A percentile compares a stretch with the other conserved stretches of the same genome.
Evolutionary conservation across 2,888 invertebrate genomes (phyloP).

Genomic region (Stegophylla sp.): DNA sequence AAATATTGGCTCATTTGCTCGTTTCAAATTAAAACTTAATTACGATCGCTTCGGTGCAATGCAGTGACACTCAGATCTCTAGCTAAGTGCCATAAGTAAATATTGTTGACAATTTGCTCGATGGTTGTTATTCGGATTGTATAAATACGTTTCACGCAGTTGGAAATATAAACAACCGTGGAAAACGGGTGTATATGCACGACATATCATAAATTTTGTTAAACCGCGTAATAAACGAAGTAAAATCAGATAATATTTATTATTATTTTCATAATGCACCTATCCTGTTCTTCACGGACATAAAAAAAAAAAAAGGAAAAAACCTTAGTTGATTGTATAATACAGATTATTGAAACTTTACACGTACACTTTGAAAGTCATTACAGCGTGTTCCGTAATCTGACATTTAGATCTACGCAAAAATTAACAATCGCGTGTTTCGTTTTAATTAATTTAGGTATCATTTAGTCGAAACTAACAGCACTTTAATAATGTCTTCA

Average conservation of each 20-base stretch:
- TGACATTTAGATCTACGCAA: slow-evolving; percentile 16
- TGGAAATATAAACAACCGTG: background rate
- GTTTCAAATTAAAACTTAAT: too few species aligned
- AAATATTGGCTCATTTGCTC: too few species aligned
- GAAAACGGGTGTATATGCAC: background rate
- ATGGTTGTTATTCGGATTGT: too few species aligned
- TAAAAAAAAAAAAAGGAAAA: background rate
- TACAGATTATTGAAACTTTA: slow-evolving; percentile 45
- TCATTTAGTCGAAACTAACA: slow-evolving; percentile 19
- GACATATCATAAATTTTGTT: background rate
- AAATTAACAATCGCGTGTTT: slow-evolving; percentile 50
- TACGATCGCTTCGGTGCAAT: too few species aligned
- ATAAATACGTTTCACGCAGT: too few species aligned
- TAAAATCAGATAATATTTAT: slow-evolving; percentile 13
- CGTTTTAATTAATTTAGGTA: slow-evolving; percentile 46
- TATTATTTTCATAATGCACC: slow-evolving; percentile 4
- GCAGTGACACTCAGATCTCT: too few species aligned
- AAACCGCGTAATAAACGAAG: background rate
- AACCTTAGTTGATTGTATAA: slow-evolving; percentile 1
- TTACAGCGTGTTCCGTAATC: slow-evolving; percentile 25
- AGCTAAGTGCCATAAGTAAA: too few species aligned
- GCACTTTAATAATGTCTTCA: slow-evolving; percentile 32
- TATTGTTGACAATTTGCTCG: too few species aligned
- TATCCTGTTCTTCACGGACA: background rate
- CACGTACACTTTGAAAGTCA: slow-evolving; percentile 31